phyloP scores from a whole-genome alignment of 2,888 invertebrate genomes.

The Chironomus riparius region DNA sequence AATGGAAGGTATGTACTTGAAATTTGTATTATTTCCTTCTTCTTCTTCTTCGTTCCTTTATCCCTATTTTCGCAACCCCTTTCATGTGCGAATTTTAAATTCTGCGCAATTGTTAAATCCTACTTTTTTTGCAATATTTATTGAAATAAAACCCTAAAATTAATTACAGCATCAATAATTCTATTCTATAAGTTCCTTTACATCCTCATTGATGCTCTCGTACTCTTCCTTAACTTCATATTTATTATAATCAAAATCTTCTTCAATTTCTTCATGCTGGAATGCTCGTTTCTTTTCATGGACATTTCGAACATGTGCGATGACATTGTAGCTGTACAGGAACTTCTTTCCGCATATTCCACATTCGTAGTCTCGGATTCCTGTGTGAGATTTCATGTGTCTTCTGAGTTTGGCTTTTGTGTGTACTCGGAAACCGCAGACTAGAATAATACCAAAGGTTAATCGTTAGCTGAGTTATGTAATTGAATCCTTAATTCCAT shows the following conservation, averaged over 20 bases:
- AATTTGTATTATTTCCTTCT: too few relatives aligned
- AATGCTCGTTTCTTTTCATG: neutral
- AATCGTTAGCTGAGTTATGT: too few relatives aligned
- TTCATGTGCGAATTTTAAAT: too few relatives aligned
- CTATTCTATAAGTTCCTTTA: neutral
- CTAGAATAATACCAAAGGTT: too few relatives aligned
- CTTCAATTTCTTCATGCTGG: neutral
- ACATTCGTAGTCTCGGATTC: conserved; percentile 3
- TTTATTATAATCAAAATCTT: neutral
- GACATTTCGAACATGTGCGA: conserved; percentile 10
- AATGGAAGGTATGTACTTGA: too few relatives aligned
- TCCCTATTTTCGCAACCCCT: too few relatives aligned
- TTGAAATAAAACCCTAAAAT: neutral
- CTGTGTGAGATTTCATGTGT: conserved; percentile 19
- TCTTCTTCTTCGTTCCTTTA: too few relatives aligned
- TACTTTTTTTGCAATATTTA: neutral
- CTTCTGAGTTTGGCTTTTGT: conserved; percentile 17
- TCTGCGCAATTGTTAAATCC: neutral
- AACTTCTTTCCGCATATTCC: neutral
- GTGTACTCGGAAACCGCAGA: neutral
- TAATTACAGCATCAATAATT: neutral
- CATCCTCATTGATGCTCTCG: neutral
- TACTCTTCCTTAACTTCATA: neutral
- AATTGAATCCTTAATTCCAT: too few relatives aligned
- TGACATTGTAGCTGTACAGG: conserved; percentile 17